These are phyloP conservation scores for Ellobium chinense DNA, from an alignment of 2,888 invertebrate genomes.

Conservation along the genomic window DNA sequence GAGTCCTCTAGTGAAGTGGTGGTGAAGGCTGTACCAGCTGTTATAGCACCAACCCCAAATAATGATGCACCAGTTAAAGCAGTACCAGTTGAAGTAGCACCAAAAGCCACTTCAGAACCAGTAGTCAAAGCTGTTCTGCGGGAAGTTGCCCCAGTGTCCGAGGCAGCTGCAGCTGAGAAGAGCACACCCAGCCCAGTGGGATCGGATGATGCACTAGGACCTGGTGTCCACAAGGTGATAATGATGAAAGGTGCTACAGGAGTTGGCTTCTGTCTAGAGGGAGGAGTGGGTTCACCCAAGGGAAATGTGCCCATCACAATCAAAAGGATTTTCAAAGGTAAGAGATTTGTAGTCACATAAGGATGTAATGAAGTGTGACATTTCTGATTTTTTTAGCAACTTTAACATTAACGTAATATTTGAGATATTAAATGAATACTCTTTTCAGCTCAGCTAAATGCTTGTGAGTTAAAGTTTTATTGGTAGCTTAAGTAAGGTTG, in stretches of 20 bases:
- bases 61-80: not conserved
- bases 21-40: conserved; percentile 11
- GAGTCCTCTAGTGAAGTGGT: not conserved
- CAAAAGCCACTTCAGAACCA: conserved; percentile 18
- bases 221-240: conserved; percentile 79
- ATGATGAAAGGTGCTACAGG: conserved; percentile 88
- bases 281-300: conserved; percentile 92
- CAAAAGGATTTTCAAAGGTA: conserved; percentile 96
- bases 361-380: too few relatives aligned
- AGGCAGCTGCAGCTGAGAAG: not conserved
- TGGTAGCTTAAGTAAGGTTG: too few relatives aligned
- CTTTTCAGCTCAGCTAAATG: too few relatives aligned
- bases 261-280: conserved; percentile 95
- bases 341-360: too few relatives aligned
- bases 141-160: not conserved
- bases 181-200: not conserved
- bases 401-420: too few relatives aligned
- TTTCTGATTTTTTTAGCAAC: too few relatives aligned
- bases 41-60: not conserved
- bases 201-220: not conserved
- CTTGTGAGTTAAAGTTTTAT: too few relatives aligned
- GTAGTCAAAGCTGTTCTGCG: not conserved
- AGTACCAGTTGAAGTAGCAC: not conserved
- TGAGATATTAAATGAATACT: too few relatives aligned
- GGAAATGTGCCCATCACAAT: conserved; percentile 93